phyloP scores from a whole-genome alignment of 2,888 invertebrate species.

The Ectemnius cavifrons region DNA sequence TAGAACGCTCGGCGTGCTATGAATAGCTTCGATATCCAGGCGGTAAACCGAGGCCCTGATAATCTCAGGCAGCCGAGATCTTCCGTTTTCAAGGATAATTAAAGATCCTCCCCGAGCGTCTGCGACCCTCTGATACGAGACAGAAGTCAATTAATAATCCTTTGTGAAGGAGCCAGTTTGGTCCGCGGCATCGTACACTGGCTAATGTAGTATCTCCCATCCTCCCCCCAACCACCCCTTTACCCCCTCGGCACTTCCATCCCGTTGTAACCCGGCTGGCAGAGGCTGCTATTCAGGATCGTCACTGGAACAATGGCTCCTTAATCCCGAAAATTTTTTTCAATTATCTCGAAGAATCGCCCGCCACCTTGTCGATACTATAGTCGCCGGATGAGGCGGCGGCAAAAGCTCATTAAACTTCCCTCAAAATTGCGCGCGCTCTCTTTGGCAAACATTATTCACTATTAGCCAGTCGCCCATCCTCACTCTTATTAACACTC shows the following conservation, averaged over 20 bases:
- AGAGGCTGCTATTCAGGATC: constrained; percentile 58
- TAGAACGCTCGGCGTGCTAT: constrained; percentile 16
- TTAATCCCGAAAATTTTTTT: constrained; percentile 64
- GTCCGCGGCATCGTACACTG: constrained; percentile 51
- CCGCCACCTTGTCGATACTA: constrained; percentile 8
- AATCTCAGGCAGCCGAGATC: constrained; percentile 57
- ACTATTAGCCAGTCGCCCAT: constrained; percentile 53
- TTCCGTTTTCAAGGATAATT: constrained; percentile 64
- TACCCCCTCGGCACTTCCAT: no score
- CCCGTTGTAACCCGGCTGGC: constrained; percentile 19
- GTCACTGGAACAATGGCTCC: constrained; percentile 54
- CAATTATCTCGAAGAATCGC: constrained; percentile 56
- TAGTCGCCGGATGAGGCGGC: constrained; percentile 21
- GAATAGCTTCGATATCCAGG: constrained; percentile 23
- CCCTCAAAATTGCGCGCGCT: constrained; percentile 62
- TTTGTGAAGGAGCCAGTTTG: constrained; percentile 63
- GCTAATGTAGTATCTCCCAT: constrained; percentile 56
- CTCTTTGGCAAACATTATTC: constrained; percentile 65
- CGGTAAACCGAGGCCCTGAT: constrained; percentile 30
- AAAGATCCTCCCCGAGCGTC: constrained; percentile 58
- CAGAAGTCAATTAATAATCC: constrained; percentile 67
- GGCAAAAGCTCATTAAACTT: constrained; percentile 63
- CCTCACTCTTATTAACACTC: not conserved
- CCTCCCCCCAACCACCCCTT: constrained; percentile 21
- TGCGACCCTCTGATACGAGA: constrained; percentile 63